Percentiles rank a stretch among this genome's conserved stretches.
phyloP scores from a whole-genome alignment of 2,888 invertebrate genomes.

The Ecliptopera silaceata region DNA sequence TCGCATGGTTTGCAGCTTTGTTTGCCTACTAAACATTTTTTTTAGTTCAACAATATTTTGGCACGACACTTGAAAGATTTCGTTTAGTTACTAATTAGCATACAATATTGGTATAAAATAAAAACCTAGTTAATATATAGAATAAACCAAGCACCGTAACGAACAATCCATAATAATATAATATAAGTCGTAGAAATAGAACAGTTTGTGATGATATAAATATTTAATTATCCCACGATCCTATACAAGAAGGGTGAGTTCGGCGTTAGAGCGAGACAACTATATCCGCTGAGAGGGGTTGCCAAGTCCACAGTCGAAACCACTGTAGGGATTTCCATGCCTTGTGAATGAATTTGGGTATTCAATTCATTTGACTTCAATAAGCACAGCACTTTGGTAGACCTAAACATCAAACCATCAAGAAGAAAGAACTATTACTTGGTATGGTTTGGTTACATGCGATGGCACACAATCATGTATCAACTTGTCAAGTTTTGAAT shows the following conservation, averaged over 20 bases:
- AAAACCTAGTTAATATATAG: neutral
- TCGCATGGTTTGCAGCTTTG: neutral
- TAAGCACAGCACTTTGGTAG: neutral
- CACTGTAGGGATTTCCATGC: conserved; percentile 58
- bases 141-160: neutral
- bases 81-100: neutral
- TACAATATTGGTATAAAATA: neutral
- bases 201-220: conserved; percentile 67
- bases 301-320: conserved; percentile 61
- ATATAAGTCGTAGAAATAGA: conserved; percentile 31
- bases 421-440: too few species aligned
- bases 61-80: neutral
- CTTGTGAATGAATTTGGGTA: conserved; percentile 54
- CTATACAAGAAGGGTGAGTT: conserved; percentile 64
- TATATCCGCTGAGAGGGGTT: conserved; percentile 68
- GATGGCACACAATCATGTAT: conserved; percentile 9
- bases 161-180: conserved; percentile 1
- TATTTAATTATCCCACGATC: conserved; percentile 80
- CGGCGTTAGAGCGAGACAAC: conserved; percentile 62
- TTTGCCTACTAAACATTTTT: neutral
- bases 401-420: too few species aligned
- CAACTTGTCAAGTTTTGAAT: conserved; percentile 14
- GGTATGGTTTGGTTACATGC: too few species aligned
- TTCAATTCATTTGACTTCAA: conserved; percentile 32
- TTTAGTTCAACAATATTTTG: neutral